phyloP scores from a whole-genome alignment of 2,113 vertebrate genomes.

The Pituophis catenifer region DNA sequence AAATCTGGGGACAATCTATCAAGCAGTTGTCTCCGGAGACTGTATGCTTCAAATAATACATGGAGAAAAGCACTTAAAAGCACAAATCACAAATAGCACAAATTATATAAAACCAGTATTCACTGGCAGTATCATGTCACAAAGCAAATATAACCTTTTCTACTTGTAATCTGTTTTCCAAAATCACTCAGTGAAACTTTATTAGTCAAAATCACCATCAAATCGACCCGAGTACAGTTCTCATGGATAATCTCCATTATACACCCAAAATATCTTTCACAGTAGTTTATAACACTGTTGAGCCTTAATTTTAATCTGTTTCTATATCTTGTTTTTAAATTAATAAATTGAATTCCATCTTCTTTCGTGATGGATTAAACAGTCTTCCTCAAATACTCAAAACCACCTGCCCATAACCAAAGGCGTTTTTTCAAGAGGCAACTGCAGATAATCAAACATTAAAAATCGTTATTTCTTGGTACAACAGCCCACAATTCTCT shows the following conservation, averaged over 20 bases:
- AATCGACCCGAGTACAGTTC: background rate
- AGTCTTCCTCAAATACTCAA: background rate
- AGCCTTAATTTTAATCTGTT: background rate
- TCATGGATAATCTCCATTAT: background rate
- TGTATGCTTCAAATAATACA: background rate
- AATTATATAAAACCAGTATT: rapidly evolving
- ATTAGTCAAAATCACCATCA: background rate
- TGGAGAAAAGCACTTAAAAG: background rate
- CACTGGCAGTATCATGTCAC: too few species aligned
- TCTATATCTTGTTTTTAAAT: background rate
- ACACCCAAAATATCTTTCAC: background rate
- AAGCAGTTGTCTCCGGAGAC: background rate
- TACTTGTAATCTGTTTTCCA: background rate
- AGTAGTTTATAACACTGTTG: background rate
- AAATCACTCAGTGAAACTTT: background rate
- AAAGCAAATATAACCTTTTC: background rate
- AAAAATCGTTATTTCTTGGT: background rate
- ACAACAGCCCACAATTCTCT: background rate
- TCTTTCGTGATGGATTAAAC: background rate
- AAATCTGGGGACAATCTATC: background rate
- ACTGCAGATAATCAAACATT: background rate
- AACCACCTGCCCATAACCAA: background rate
- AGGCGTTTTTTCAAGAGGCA: too few species aligned
- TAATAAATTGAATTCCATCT: background rate
- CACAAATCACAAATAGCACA: background rate